These are phyloP conservation scores for Sinotaia quadrata DNA, from an alignment of 2,888 invertebrate species.

Conservation along the genomic window DNA sequence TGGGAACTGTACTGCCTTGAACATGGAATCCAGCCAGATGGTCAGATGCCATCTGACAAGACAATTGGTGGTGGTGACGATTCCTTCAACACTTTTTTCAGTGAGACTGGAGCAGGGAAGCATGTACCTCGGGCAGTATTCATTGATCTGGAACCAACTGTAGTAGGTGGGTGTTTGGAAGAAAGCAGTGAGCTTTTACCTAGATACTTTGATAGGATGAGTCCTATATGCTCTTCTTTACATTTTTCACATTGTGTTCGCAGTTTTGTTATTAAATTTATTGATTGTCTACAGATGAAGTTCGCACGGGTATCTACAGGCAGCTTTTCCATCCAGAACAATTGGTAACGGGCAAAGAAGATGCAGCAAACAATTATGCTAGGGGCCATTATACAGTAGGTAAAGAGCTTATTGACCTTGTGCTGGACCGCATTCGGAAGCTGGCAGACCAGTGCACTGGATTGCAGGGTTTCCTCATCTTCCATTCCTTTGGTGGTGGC, in stretches of 20 bases:
- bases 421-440: slow-evolving; percentile 27
- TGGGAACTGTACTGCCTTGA: slow-evolving; percentile 37
- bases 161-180: slow-evolving; percentile 26
- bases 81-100: slow-evolving; percentile 86
- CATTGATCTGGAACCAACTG: slow-evolving; percentile 73
- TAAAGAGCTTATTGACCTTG: slow-evolving; percentile 27
- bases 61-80: slow-evolving; percentile 81
- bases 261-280: not conserved
- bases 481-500: slow-evolving; percentile 24
- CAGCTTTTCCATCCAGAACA: slow-evolving; percentile 35
- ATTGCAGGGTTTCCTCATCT: slow-evolving; percentile 27
- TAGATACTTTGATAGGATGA: no score
- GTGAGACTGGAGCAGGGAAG: slow-evolving; percentile 94
- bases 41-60: slow-evolving; percentile 84
- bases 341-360: slow-evolving; percentile 33
- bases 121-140: slow-evolving; percentile 76
- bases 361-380: slow-evolving; percentile 35
- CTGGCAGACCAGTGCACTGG: slow-evolving; percentile 31
- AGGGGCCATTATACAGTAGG: slow-evolving; percentile 17
- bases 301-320: slow-evolving; percentile 31
- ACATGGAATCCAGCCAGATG: slow-evolving; percentile 74
- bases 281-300: slow-evolving; percentile 18
- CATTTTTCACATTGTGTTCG: not conserved
- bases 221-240: no score
- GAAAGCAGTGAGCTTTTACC: slow-evolving; percentile 30